phyloP scores from a whole-genome alignment of 2,797 vertebrate species.

The Paramormyrops hopkinsi region DNA sequence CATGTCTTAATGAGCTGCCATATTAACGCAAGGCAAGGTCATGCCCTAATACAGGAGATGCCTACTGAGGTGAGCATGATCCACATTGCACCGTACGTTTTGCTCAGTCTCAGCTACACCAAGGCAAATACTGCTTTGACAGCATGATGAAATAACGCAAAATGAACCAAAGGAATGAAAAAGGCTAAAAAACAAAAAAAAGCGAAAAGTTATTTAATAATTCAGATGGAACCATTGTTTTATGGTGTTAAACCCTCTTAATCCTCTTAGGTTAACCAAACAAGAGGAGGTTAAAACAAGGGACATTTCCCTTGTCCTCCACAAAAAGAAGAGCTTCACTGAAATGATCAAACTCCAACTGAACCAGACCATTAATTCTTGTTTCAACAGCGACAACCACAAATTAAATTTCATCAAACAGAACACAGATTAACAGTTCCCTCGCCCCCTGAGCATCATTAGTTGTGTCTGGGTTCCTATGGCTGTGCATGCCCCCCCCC shows the following conservation, averaged over 20 bases:
- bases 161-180: background rate
- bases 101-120: background rate
- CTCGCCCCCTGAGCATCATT: background rate
- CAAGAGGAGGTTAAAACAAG: background rate
- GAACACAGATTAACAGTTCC: background rate
- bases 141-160: background rate
- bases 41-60: conserved; percentile 3
- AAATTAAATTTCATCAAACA: background rate
- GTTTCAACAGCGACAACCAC: background rate
- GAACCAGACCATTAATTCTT: background rate
- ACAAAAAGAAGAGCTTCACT: background rate
- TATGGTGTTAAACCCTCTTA: background rate
- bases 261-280: background rate
- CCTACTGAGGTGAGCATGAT: background rate
- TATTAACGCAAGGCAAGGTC: conserved; percentile 4
- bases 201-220: background rate
- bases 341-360: background rate
- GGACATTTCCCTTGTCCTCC: background rate
- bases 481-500: conserved; percentile 20
- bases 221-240: background rate
- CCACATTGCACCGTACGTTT: background rate
- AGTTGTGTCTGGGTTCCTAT: background rate
- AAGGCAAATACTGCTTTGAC: background rate
- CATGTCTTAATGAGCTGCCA: conserved; percentile 25
- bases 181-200: background rate